Conservation (phyloP, 2,797 vertebrate species). For the Notoglanidium macrostoma region DNA sequence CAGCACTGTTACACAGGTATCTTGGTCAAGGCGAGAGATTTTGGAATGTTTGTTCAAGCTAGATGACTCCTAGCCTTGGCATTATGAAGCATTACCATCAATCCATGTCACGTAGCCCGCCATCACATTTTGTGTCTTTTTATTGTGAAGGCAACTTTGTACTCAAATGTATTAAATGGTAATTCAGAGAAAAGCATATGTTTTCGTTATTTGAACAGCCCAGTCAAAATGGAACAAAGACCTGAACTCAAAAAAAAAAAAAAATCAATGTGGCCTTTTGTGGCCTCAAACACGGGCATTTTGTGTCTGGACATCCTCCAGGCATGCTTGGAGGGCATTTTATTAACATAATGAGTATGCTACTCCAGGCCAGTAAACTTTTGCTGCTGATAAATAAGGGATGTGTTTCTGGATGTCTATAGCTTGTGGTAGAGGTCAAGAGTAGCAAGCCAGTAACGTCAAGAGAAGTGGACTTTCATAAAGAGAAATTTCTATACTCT, state of each 20-base stretch:
- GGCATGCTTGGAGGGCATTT: conserved; percentile 53
- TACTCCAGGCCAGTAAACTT: conserved; percentile 50
- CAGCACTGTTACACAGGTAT: conserved; percentile 47
- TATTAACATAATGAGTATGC: conserved; percentile 55
- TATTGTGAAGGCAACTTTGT: conserved; percentile 28
- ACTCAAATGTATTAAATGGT: neutral
- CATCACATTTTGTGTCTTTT: neutral
- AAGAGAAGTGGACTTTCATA: conserved; percentile 23
- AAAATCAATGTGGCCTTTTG: conserved; percentile 17
- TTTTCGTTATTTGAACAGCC: conserved; percentile 3
- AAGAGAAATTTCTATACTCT: conserved; percentile 8
- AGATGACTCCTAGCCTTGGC: conserved; percentile 29
- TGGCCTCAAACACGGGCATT: conserved; percentile 29
- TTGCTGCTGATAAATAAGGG: conserved; percentile 42
- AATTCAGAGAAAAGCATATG: neutral
- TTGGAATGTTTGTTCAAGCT: conserved; percentile 29
- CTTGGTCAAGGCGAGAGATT: neutral
- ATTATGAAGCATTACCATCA: conserved; percentile 54
- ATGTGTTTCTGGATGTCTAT: conserved; percentile 25
- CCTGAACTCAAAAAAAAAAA: neutral
- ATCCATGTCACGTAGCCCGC: conserved; percentile 29
- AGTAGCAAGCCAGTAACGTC: conserved; percentile 42
- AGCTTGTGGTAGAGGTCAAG: conserved; percentile 48
- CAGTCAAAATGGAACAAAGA: conserved; percentile 38
- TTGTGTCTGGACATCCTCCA: conserved; percentile 48